Conservation (phyloP, 53 echinoderm and acorn worm genomes). For the Hippasteria phrygiana region DNA sequence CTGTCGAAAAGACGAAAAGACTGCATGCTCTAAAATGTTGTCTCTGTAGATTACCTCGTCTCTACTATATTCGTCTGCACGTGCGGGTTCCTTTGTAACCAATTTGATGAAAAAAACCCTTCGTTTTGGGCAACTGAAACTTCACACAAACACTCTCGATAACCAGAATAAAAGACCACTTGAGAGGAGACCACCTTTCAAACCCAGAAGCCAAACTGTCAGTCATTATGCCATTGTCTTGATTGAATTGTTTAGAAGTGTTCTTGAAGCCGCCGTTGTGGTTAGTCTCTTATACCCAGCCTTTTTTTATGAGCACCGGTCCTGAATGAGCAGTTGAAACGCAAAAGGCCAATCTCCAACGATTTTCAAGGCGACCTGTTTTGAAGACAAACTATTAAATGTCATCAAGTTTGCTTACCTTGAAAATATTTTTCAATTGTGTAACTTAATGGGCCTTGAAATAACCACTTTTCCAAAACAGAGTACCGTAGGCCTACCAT, state of each 20-base stretch:
- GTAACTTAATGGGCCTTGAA: background rate
- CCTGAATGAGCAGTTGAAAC: background rate
- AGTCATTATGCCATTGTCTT: slow-evolving; percentile 7
- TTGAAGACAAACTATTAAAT: background rate
- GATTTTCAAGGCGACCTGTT: slow-evolving; percentile 29
- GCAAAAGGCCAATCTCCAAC: slow-evolving; percentile 22
- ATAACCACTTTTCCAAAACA: background rate
- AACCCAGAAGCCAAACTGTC: slow-evolving; percentile 44
- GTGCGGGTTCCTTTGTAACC: background rate
- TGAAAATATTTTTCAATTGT: background rate
- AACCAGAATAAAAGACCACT: slow-evolving; percentile 25
- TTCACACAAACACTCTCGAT: background rate
- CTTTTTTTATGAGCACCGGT: slow-evolving; percentile 1
- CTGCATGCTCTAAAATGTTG: too few relatives aligned
- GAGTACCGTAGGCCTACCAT: too few relatives aligned
- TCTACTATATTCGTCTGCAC: background rate
- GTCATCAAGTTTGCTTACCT: background rate
- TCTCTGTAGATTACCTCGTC: too few relatives aligned
- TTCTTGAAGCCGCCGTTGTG: background rate
- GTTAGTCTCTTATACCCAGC: slow-evolving; percentile 38
- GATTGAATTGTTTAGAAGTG: slow-evolving; percentile 4
- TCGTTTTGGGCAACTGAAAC: background rate
- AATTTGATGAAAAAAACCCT: background rate
- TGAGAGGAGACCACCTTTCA: background rate
- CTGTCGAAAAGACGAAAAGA: too few relatives aligned